phyloP scores from a whole-genome alignment of 2,113 vertebrate species.

The Tiliqua scincoides region DNA sequence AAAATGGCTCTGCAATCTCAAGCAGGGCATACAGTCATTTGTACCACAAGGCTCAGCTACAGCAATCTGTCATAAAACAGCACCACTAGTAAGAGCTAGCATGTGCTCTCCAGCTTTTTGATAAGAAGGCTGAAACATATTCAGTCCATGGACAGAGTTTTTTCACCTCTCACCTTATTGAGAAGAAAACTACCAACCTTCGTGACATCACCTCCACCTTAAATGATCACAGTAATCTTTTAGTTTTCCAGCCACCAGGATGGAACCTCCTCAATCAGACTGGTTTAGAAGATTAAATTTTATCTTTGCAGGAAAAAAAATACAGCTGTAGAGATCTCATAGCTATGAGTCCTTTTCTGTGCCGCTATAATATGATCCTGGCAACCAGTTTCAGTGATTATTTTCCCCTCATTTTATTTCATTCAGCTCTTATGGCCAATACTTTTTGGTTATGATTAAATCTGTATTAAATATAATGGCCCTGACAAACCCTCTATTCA shows the following conservation, averaged over 20 bases:
- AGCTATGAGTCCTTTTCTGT: not conserved
- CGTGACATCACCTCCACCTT: not conserved
- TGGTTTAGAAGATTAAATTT: not conserved
- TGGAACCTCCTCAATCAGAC: not conserved
- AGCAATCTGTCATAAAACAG: not conserved
- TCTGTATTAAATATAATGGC: not conserved
- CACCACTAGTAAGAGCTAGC: not conserved
- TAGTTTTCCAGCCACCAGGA: not conserved
- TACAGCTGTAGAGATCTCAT: not conserved
- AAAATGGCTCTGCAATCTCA: not conserved
- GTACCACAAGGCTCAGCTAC: not conserved
- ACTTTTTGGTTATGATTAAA: slow-evolving; percentile 11
- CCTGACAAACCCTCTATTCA: not conserved
- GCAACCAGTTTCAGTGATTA: not conserved
- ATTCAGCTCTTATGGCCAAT: not conserved
- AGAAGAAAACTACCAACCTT: not conserved
- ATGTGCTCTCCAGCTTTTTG: not conserved
- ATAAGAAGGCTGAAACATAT: not conserved
- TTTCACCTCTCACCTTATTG: not conserved
- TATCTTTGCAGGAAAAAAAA: not conserved
- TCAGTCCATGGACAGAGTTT: not conserved
- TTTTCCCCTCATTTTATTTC: slow-evolving; percentile 2
- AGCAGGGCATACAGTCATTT: not conserved
- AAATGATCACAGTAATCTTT: slow-evolving; percentile 2
- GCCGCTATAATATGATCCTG: not conserved